Evolutionary conservation across 2,888 invertebrate genomes (phyloP).

Genomic region (Pachydiplax longipennis): DNA sequence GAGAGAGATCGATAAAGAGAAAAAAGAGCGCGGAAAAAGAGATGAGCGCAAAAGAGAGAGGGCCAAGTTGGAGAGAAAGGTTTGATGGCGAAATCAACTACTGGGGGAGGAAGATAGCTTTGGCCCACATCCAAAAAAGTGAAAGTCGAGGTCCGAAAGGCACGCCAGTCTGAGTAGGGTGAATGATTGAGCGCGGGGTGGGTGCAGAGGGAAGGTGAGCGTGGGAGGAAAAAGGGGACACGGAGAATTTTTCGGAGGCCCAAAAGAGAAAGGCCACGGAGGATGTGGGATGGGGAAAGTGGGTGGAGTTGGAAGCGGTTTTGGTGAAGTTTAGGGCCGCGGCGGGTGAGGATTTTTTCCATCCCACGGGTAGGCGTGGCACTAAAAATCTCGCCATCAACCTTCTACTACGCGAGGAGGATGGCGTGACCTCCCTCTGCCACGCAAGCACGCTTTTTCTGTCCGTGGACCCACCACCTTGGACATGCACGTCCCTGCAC

Average conservation of each 20-base stretch:
- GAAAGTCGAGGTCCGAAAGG: not conserved
- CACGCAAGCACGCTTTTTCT: not conserved
- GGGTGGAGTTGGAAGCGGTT: not conserved
- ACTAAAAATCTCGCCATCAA: not conserved
- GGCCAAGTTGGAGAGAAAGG: not conserved
- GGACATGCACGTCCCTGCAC: not conserved
- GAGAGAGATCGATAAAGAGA: not conserved
- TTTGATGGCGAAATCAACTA: not conserved
- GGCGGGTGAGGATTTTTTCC: not conserved
- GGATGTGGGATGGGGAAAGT: not conserved
- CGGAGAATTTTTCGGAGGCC: not conserved
- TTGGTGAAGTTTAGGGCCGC: not conserved
- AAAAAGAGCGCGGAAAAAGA: not conserved
- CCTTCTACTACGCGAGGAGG: not conserved
- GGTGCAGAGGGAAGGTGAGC: not conserved
- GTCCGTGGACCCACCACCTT: not conserved
- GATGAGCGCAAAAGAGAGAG: not conserved
- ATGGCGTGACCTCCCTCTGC: not conserved
- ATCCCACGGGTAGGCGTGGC: not conserved
- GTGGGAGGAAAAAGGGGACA: not conserved
- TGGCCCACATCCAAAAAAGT: constrained; percentile 39
- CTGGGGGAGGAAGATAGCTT: not conserved
- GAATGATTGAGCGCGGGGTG: not conserved
- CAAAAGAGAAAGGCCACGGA: not conserved
- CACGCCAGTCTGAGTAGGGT: not conserved